Evolutionary conservation across 2,113 vertebrate species (phyloP).

Genomic region (Crocuta crocuta): DNA sequence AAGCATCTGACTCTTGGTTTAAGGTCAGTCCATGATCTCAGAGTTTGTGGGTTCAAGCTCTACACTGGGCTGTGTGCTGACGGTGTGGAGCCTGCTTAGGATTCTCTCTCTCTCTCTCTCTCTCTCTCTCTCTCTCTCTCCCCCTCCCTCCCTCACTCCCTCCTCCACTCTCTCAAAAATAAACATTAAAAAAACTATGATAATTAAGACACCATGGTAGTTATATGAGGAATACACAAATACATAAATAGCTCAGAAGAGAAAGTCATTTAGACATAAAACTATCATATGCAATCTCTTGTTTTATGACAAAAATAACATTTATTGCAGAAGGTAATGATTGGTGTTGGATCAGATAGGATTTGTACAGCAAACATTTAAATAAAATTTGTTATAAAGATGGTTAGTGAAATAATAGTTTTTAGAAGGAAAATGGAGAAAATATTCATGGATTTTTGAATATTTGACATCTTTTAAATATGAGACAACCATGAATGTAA

Average conservation of each 20-base stretch:
- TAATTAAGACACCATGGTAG: not conserved
- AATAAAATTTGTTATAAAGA: not conserved
- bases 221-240: not conserved
- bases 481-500: not conserved
- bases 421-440: not conserved
- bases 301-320: not conserved
- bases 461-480: not conserved
- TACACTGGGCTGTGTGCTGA: no score
- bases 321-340: not conserved
- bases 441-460: not conserved
- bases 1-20: no score
- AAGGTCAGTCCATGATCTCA: no score
- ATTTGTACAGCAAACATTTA: not conserved
- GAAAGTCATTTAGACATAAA: not conserved
- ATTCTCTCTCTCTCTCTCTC: no score
- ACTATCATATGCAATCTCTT: not conserved
- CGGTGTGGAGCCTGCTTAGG: no score
- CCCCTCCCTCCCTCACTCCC: no score
- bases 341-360: not conserved
- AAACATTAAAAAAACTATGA: not conserved
- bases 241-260: not conserved
- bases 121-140: no score
- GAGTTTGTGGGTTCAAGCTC: no score
- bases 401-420: not conserved
- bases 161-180: no score